Conservation (phyloP, 1,140 invertebrate genomes). For the Psilanteris sp. region DNA sequence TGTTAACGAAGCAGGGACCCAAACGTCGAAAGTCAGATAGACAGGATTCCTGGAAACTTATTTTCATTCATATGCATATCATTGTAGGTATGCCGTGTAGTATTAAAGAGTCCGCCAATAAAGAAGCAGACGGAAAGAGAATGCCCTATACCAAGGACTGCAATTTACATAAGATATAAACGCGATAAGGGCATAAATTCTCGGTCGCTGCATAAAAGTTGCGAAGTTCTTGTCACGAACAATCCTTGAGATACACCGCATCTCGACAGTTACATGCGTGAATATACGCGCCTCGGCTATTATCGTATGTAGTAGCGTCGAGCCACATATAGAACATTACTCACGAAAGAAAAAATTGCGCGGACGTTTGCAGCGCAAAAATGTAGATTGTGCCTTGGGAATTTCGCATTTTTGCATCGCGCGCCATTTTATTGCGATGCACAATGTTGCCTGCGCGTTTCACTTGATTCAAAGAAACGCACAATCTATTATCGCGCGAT, state of each 20-base stretch:
- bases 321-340: constrained; percentile 49
- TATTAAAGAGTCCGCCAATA: constrained; percentile 67
- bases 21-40: constrained; percentile 55
- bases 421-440: constrained; percentile 35
- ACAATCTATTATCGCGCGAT: constrained; percentile 5
- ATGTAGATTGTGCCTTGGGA: constrained; percentile 43
- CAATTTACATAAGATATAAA: constrained; percentile 75
- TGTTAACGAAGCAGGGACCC: constrained; percentile 55
- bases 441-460: constrained; percentile 42
- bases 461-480: constrained; percentile 25
- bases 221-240: constrained; percentile 69
- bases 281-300: constrained; percentile 54
- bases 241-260: constrained; percentile 68
- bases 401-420: constrained; percentile 34
- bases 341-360: constrained; percentile 37
- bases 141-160: constrained; percentile 67
- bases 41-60: constrained; percentile 63
- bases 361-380: constrained; percentile 40
- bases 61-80: constrained; percentile 68
- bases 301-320: constrained; percentile 47
- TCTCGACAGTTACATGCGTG: constrained; percentile 61
- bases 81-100: constrained; percentile 50
- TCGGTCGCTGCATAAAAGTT: constrained; percentile 68
- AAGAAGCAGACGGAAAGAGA: constrained; percentile 61
- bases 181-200: constrained; percentile 75